phyloP scores from a whole-genome alignment of 2,888 invertebrate species.

The Yponomeuta evonymella region DNA sequence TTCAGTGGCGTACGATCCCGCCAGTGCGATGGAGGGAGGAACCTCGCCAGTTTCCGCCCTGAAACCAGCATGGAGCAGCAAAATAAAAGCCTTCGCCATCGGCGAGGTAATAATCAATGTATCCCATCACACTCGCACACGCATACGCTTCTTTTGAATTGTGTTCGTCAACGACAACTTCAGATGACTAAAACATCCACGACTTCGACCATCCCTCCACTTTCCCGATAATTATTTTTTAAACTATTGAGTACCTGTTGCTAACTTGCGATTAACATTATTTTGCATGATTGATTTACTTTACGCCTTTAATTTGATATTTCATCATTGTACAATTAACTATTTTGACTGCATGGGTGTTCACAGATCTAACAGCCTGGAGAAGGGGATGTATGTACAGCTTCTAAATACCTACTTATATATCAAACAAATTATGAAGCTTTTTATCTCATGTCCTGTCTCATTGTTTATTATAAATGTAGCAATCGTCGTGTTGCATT shows the following conservation, averaged over 20 bases:
- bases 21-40: constrained; percentile 25
- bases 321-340: constrained; percentile 18
- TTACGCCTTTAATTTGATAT: constrained; percentile 31
- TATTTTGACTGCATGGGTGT: constrained; percentile 67
- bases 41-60: constrained; percentile 26
- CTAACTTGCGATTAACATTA: constrained; percentile 66
- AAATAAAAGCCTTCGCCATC: constrained; percentile 73
- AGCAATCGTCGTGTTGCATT: background rate
- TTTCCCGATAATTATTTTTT: constrained; percentile 8
- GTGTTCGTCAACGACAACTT: constrained; percentile 54
- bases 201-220: constrained; percentile 27
- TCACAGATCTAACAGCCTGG: constrained; percentile 42
- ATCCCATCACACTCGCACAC: constrained; percentile 61
- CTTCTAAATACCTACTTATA: constrained; percentile 59
- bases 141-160: constrained; percentile 69
- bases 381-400: constrained; percentile 49
- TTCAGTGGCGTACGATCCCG: constrained; percentile 24
- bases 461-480: constrained; percentile 2
- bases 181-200: constrained; percentile 22
- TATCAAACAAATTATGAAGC: background rate
- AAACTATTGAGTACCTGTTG: constrained; percentile 37
- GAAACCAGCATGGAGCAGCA: constrained; percentile 73
- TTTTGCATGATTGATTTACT: constrained; percentile 58
- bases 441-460: constrained; percentile 17
- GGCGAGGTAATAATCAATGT: constrained; percentile 73